Evolutionary conservation across 2,888 invertebrate genomes (phyloP).

Genomic region (Leistus spinibarbis): DNA sequence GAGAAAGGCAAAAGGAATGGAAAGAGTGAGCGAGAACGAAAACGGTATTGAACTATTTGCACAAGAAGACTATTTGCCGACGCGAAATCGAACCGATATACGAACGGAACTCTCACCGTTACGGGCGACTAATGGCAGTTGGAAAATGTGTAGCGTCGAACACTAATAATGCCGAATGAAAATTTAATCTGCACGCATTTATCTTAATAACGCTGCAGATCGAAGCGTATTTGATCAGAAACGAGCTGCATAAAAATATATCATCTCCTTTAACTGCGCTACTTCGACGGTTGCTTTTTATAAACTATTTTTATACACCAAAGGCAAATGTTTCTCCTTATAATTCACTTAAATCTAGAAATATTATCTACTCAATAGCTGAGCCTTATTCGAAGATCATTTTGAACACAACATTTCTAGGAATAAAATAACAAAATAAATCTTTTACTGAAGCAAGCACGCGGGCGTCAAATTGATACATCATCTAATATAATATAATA

Average conservation of each 20-base stretch:
- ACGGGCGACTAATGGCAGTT: constrained; percentile 4
- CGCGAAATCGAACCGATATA: constrained; percentile 8
- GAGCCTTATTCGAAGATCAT: too few relatives aligned
- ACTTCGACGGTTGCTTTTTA: not conserved
- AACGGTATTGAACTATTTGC: constrained; percentile 10
- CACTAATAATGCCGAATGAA: constrained; percentile 15
- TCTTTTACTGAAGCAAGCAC: too few relatives aligned
- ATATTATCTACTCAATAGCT: too few relatives aligned
- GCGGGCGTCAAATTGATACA: too few relatives aligned
- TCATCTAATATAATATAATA: too few relatives aligned
- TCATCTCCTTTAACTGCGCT: not conserved
- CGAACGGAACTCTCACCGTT: constrained; percentile 4
- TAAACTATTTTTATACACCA: too few relatives aligned
- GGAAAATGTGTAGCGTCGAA: constrained; percentile 10
- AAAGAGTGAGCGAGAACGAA: not conserved
- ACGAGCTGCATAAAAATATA: not conserved
- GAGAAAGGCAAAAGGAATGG: not conserved
- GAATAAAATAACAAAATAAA: too few relatives aligned
- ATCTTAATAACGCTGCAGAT: constrained; percentile 8
- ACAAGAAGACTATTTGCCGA: constrained; percentile 10
- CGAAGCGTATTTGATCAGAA: not conserved
- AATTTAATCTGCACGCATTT: constrained; percentile 14
- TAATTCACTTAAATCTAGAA: too few relatives aligned
- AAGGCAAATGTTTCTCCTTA: too few relatives aligned
- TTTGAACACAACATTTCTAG: too few relatives aligned